Evolutionary conservation across 1,140 invertebrate species (phyloP).

Genomic region (Sitophilus oryzae): DNA sequence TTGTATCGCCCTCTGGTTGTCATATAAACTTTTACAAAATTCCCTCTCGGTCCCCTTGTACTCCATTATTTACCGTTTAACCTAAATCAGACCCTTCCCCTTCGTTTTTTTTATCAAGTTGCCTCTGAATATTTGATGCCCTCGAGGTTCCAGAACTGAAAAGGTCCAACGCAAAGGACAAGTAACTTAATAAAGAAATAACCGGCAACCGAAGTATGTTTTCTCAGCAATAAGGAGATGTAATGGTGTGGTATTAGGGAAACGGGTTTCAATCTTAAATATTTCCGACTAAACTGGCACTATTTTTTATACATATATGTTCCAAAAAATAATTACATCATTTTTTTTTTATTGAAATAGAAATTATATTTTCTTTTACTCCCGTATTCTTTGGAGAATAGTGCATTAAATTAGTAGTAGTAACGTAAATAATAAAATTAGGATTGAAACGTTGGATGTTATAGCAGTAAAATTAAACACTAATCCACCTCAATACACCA

Average conservation of each 20-base stretch:
- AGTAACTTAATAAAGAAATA: slow-evolving; percentile 19
- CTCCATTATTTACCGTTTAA: slow-evolving; percentile 19
- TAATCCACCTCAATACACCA: no score
- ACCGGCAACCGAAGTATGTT: slow-evolving; percentile 8
- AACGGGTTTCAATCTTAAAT: no score
- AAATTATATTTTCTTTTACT: no score
- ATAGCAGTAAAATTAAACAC: no score
- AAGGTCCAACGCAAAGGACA: slow-evolving; percentile 9
- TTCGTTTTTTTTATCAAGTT: slow-evolving; percentile 9
- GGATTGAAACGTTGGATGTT: no score
- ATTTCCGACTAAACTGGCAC: no score
- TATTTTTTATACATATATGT: no score
- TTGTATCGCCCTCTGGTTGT: background rate
- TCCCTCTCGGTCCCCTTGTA: background rate
- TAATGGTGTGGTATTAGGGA: background rate
- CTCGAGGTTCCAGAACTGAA: slow-evolving; percentile 1
- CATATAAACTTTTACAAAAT: background rate
- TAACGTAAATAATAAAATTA: no score
- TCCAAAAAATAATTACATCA: no score
- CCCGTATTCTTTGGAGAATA: no score
- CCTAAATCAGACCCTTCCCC: slow-evolving; percentile 13
- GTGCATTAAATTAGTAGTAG: no score
- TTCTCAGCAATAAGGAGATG: background rate
- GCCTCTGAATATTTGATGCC: slow-evolving; percentile 16
- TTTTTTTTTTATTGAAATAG: no score